Base-by-base conservation (phyloP, 2,888 invertebrate species). In the Zaprionus lineosus region DNA sequence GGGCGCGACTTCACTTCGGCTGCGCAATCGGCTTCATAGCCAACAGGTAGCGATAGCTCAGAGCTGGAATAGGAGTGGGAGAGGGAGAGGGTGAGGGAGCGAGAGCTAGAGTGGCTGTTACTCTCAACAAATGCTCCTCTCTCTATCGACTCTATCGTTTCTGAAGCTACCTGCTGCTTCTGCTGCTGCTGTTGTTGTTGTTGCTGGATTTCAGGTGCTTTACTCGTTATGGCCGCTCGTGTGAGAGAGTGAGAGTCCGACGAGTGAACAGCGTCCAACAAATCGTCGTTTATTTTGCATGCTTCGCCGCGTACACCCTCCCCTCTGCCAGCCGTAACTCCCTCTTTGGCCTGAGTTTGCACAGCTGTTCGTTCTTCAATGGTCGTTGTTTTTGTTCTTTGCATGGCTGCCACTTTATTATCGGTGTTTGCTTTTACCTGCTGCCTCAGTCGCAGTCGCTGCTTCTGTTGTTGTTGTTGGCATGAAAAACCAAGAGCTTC, bases 221-320 rank as follows among this genome's bases (percentile, higher is more conserved):
- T 74, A 84, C 69, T 79, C 71, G 71, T 28, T 46, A 55, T 62
- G 44, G 59, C 26, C 69, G 70, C 26, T 46, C 50, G 55, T 44
- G 59, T 18, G 31, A 43, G 53, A 64, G 74, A 67, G 64, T 63
- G 81, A 53, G 74, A 81, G 63, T 74, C 64, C 44, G 64, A 37
- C 67, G 81, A 81, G 72, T 68, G 62, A 34, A 21, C 28, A 16
- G 44, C 16, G 57, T 64, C 51, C 21, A 47, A 64, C 51, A 50
- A 56, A 63, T 67, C 59, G 62, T 81, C 73, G 74, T 69, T 83
- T 82, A 76, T 84, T 83, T 83, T 73, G 85, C 76, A 83, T 70
- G 82, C 83, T 85, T 83, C 74, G 76, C 58, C 83, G 76, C 62
- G 51, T 52, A 48, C 46, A 29, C 39, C 39, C 36, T 1, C 8